These are phyloP conservation scores for Oenanthe oenanthe DNA, from an alignment of 2,113 vertebrate genomes.

Conservation along the genomic window DNA sequence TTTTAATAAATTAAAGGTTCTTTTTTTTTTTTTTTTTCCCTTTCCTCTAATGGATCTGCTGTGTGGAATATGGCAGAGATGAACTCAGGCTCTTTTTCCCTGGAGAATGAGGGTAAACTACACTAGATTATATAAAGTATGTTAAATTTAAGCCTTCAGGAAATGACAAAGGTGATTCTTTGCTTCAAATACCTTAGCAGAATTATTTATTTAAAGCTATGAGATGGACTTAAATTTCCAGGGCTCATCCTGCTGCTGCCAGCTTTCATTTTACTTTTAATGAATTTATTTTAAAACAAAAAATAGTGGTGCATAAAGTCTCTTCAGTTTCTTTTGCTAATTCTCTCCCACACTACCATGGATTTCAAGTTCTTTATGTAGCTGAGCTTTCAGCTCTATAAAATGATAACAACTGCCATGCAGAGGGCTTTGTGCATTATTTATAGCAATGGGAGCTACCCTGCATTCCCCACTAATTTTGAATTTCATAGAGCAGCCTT, in stretches of 20 bases:
- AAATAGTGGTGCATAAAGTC: neutral
- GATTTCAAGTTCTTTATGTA: neutral
- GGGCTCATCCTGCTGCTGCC: neutral
- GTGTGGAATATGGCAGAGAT: neutral
- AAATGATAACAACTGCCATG: neutral
- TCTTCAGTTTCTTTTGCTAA: neutral
- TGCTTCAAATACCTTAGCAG: neutral
- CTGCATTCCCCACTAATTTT: neutral
- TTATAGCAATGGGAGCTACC: neutral
- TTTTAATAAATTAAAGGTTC: neutral
- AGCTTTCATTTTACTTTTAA: neutral
- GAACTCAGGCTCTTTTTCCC: neutral
- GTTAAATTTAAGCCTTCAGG: neutral
- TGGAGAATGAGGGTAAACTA: neutral
- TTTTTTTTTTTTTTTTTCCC: too few relatives aligned
- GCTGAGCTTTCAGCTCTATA: neutral
- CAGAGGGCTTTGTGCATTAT: neutral
- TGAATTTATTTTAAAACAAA: neutral
- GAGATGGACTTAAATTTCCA: neutral
- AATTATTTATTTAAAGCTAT: slow-evolving; percentile 6
- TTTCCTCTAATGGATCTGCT: neutral
- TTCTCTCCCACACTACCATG: accelerated
- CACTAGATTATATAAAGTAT: neutral
- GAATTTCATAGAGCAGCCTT: neutral
- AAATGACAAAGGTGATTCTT: slow-evolving; percentile 11